phyloP scores from a whole-genome alignment of 2,888 invertebrate species.

The Drosophila setosimentum region DNA sequence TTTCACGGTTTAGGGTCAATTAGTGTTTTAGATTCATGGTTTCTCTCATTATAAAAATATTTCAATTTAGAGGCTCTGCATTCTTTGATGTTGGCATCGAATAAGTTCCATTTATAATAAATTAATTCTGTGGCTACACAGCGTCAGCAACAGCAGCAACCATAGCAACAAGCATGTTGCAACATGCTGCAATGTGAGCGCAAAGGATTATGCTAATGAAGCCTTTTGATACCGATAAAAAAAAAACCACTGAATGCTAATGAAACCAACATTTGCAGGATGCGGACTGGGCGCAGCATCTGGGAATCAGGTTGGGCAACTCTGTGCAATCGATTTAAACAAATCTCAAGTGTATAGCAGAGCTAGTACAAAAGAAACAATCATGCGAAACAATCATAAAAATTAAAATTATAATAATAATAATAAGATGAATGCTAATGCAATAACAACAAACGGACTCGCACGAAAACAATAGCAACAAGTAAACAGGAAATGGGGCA shows the following conservation, averaged over 20 bases:
- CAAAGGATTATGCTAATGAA: conserved; percentile 36
- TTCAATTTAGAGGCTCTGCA: background rate
- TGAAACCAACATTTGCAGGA: background rate
- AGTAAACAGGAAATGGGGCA: conserved; percentile 63
- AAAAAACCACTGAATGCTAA: background rate
- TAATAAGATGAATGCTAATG: conserved; percentile 33
- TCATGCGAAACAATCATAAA: conserved; percentile 15
- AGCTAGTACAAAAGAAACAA: background rate
- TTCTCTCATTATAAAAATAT: background rate
- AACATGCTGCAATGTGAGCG: conserved; percentile 13
- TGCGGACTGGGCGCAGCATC: background rate
- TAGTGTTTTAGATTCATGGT: background rate
- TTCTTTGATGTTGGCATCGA: background rate
- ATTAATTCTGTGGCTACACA: background rate
- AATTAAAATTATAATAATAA: conserved; percentile 22
- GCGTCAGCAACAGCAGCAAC: background rate
- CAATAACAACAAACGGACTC: conserved; percentile 20
- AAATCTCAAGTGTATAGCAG: background rate
- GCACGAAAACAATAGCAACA: conserved; percentile 9
- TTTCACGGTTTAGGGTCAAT: background rate
- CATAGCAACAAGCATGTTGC: conserved; percentile 5
- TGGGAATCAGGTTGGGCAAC: background rate
- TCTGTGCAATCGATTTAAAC: background rate
- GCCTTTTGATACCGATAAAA: conserved; percentile 10
- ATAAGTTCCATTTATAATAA: background rate